Evolutionary conservation across 2,797 vertebrate species (phyloP).

Genomic region (Tauraco hartlaubi): DNA sequence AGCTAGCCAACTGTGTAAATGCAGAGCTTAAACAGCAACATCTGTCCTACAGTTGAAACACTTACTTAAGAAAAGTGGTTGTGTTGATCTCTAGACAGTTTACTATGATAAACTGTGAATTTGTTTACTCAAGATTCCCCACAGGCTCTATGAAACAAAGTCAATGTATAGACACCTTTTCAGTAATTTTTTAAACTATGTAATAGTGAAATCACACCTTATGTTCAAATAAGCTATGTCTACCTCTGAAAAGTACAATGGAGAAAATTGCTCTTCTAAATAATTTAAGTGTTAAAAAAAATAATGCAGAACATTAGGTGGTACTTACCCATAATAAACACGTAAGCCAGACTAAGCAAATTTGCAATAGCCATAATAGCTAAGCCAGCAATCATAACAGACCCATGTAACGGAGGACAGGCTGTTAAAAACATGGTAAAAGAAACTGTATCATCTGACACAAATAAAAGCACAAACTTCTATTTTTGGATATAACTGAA

Average conservation of each 20-base stretch:
- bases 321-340: conserved; percentile 81
- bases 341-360: conserved; percentile 78
- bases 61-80: neutral
- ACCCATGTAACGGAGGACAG: conserved; percentile 66
- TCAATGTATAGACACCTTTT: neutral
- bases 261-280: neutral
- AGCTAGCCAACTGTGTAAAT: neutral
- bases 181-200: neutral
- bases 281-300: neutral
- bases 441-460: neutral
- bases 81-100: neutral
- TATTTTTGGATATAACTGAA: neutral
- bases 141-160: neutral
- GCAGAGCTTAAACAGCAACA: neutral
- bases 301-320: neutral
- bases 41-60: neutral
- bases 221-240: neutral
- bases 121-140: neutral
- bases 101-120: neutral
- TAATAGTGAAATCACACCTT: neutral
- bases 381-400: conserved; percentile 81
- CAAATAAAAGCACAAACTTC: neutral
- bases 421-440: conserved; percentile 66
- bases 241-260: neutral
- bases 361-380: conserved; percentile 77